A percentile compares a stretch with the other conserved stretches of the same genome.
These are phyloP conservation scores for Leptestheria dahalacensis DNA, from an alignment of 1,140 invertebrate species.

Conservation along the genomic window DNA sequence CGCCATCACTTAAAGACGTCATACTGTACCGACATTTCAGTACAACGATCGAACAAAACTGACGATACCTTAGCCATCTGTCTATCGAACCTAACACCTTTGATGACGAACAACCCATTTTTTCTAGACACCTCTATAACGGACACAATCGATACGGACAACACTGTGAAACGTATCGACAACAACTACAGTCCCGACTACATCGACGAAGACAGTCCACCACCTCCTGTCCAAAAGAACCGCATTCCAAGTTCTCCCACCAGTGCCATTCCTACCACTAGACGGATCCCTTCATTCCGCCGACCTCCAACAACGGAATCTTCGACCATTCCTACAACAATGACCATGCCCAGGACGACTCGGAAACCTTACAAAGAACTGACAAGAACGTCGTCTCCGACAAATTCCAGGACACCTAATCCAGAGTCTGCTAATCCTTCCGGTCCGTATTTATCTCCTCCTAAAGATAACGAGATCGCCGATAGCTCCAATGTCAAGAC, in stretches of 20 bases:
- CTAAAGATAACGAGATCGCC: slow-evolving; percentile 37
- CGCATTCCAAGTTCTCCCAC: too few species aligned
- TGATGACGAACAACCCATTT: too few species aligned
- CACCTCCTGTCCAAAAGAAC: not conserved
- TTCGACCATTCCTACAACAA: not conserved
- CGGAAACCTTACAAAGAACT: not conserved
- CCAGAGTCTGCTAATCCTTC: not conserved
- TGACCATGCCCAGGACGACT: not conserved
- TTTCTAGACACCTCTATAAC: not conserved
- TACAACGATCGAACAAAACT: too few species aligned
- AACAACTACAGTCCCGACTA: not conserved
- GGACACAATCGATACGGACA: not conserved
- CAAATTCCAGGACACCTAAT: not conserved
- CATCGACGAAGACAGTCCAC: not conserved
- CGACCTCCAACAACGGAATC: not conserved
- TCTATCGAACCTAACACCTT: too few species aligned
- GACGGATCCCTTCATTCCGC: too few species aligned
- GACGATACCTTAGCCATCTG: too few species aligned
- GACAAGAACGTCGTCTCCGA: not conserved
- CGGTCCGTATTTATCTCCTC: slow-evolving; percentile 8
- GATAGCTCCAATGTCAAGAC: slow-evolving; percentile 35
- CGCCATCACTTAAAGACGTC: too few species aligned
- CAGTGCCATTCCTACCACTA: too few species aligned
- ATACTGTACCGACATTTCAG: too few species aligned
- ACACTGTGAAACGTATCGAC: not conserved